phyloP scores from a whole-genome alignment of 2,113 vertebrate species.

The Tricholaema leucomelas region DNA sequence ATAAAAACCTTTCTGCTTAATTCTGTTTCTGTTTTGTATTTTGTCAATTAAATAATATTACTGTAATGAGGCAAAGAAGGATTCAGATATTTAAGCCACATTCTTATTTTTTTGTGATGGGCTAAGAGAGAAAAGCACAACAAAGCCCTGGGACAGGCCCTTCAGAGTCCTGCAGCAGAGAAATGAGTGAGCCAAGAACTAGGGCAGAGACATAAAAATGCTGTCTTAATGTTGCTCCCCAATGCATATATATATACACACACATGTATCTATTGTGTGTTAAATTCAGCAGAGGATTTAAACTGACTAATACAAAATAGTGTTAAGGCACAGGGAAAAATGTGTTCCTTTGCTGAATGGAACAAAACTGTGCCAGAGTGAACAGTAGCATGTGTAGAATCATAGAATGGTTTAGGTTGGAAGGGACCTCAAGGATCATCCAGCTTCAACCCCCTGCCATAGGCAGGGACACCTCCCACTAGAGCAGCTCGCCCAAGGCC shows the following conservation, averaged over 20 bases:
- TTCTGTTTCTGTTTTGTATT: background rate
- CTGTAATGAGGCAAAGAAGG: background rate
- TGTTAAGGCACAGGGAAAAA: background rate
- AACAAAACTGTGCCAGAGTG: background rate
- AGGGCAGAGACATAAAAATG: constrained; percentile 7
- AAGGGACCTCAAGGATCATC: no score
- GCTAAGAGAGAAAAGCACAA: background rate
- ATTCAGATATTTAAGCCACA: background rate
- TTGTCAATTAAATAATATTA: background rate
- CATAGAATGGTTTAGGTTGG: no score
- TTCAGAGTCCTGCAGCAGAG: background rate
- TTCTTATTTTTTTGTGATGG: background rate
- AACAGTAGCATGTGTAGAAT: background rate
- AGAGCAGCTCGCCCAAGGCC: no score
- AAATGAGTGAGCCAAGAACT: background rate
- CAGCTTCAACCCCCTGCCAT: no score
- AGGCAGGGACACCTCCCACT: no score
- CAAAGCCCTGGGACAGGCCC: background rate
- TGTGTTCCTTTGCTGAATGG: background rate
- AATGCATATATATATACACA: background rate
- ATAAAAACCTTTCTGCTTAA: background rate
- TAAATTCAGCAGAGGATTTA: constrained; percentile 11
- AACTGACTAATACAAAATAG: background rate
- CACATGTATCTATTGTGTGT: background rate
- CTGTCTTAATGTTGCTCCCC: background rate